Evolutionary conservation across 2,888 invertebrate species (phyloP), one percentile per base, ranked within the genome.

Genomic region (Pseudoips prasinana): DNA sequence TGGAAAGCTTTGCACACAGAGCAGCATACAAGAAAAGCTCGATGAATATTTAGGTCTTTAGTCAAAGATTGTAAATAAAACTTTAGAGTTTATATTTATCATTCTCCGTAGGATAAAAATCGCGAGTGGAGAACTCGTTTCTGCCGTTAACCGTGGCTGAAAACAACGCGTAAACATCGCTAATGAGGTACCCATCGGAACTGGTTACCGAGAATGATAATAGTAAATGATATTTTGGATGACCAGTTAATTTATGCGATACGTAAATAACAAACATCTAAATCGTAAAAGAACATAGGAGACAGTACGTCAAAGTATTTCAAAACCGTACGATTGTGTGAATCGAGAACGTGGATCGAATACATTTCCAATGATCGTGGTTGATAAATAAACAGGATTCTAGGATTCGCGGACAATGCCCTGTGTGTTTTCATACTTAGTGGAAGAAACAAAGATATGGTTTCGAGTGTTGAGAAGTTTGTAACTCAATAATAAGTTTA

Each of bases 321-420:
- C 69, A 69, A 77, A 70, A 73, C 72, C 69, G 73, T 77, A 73
- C 64, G 69, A 67, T 81, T 85, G 87, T 85, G 85, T 82, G 86
- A 86, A 85, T 80, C 72, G 73, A 56, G 72, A 65, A 84, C 88
- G 88, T 85, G 87, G 45, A 74, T 74, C 68, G 87, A 84, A 86
- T 87, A 73, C 66, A 56, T 56, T 69, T 70, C 56, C 64, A 68
- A 55, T 54, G 64, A 69, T 80, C 65, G 75, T 68, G 63, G 56
- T 69, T 69, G 74, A 77, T 81, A 80, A 79, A 80, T 73, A 81
- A 79, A 76, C 71, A 60, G 68, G 66, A 57, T 64, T 64, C 61
- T 72, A 65, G 70, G 70, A 73, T 71, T 67, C 47, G 64, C 68
- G 76, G 78, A 70, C 84, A 70, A 73, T 77, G 79, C 75, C 78